These are phyloP conservation scores for Siniperca obscura DNA, from an alignment of 2,797 vertebrate genomes.

Conservation along the genomic window DNA sequence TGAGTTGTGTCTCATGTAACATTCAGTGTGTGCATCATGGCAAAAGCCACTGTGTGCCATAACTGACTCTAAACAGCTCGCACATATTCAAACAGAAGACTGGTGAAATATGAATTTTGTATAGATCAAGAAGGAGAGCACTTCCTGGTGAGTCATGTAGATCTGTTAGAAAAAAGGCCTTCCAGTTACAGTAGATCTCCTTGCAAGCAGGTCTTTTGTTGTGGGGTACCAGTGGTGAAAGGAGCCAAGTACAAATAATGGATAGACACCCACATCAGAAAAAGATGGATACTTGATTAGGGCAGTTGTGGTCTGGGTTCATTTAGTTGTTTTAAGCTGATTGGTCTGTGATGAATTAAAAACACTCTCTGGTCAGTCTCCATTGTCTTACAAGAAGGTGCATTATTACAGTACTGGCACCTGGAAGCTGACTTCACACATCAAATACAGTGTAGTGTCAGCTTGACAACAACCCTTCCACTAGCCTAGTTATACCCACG, in stretches of 20 bases:
- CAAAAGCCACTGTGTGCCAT: conserved; percentile 47
- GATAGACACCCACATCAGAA: conserved; percentile 14
- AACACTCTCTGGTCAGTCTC: background rate
- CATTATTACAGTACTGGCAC: background rate
- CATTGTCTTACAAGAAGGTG: background rate
- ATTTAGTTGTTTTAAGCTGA: background rate
- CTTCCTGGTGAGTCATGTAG: conserved; percentile 1
- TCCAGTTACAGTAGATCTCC: background rate
- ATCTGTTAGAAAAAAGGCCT: conserved; percentile 21
- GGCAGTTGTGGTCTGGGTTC: background rate
- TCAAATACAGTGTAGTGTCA: too few species aligned
- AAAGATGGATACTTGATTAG: background rate
- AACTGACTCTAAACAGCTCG: conserved; percentile 31
- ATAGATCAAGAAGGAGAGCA: conserved; percentile 3
- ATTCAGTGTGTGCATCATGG: conserved; percentile 56
- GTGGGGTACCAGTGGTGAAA: background rate
- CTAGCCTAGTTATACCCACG: background rate
- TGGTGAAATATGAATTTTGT: conserved; percentile 16
- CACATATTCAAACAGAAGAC: conserved; percentile 17
- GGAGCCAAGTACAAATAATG: background rate
- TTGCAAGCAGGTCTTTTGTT: background rate
- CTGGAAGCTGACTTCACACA: background rate
- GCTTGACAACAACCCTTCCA: too few species aligned
- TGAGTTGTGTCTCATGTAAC: conserved; percentile 64
- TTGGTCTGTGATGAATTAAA: conserved; percentile 1